Conservation (phyloP, 64 coral and sea anemone species). For the Stichodactyla helianthus region DNA sequence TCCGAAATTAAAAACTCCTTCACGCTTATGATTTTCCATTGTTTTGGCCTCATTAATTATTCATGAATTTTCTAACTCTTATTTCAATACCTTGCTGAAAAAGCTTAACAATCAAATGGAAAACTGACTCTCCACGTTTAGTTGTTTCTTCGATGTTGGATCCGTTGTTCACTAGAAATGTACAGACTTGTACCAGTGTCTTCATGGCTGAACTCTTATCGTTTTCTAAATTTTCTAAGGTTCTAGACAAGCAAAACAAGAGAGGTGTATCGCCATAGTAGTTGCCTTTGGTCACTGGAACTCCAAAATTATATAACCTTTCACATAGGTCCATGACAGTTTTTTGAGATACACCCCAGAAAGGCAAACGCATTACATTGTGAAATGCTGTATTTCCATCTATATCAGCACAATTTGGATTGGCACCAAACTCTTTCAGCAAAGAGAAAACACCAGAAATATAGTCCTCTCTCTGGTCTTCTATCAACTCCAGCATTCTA, state of each 20-base stretch:
- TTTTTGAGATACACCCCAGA: not conserved
- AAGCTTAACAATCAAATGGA: not conserved
- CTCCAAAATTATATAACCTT: not conserved
- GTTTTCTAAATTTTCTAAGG: not conserved
- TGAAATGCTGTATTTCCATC: not conserved
- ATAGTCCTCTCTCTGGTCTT: not conserved
- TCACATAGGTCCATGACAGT: not conserved
- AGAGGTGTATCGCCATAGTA: too few relatives aligned
- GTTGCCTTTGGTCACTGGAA: too few relatives aligned
- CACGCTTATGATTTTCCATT: too few relatives aligned
- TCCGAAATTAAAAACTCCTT: too few relatives aligned
- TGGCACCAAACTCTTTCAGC: not conserved
- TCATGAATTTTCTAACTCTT: too few relatives aligned
- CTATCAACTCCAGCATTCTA: not conserved
- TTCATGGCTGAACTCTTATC: not conserved
- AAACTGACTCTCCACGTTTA: not conserved
- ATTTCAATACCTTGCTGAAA: not conserved
- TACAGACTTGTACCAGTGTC: not conserved
- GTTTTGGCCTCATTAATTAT: too few relatives aligned
- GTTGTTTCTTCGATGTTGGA: not conserved
- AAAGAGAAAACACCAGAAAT: not conserved
- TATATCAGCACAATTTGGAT: not conserved
- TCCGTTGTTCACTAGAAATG: not conserved
- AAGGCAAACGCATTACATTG: not conserved
- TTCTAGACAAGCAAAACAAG: slow-evolving; percentile 1